Evolutionary conservation across 1,140 invertebrate species (phyloP), one percentile per base, ranked within the genome.

Genomic region (Neomicropteryx cornuta): DNA sequence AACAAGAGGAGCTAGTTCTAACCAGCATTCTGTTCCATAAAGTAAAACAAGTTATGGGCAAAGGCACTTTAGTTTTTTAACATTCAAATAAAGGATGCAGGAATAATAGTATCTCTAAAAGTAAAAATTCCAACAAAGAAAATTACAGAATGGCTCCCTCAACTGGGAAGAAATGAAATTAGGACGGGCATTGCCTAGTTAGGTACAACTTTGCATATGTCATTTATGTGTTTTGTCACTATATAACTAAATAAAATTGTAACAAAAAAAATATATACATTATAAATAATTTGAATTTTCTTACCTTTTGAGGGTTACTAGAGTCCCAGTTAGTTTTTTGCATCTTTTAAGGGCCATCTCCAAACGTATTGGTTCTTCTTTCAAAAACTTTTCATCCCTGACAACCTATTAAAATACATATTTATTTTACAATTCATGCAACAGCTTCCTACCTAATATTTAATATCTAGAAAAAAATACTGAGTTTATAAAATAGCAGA

Each of bases 251-350:
- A 36, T 36, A 33, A 35, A 29, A 38, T 11, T 39, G 14, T 36
- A 24, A 27, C 13, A 13, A 27, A 41, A 13, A 14, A 27, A 45
- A 37, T n/a, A 39, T 41, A 30, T 31, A 43, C 34, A 17, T 4
- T 33, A 39, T 18, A 32, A 31, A 18, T 39, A 18, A 43, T 24
- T 45, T 27, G 17, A 31, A 10, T 44, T 43, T 17, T 43, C 44
- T 45, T 76, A 96, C 93, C 92, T 83, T 77, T 97, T 97, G 16
- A 98, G 68, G 32, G 92, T 97, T 29, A 96, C 92, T 44, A 98
- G 71, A 24, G 92, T 97, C 41, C 91, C 90, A 5, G 93, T 97
- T 10, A 98, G 66, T 58, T 97, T 96, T 68, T 97, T 97, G 70
- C 93, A 97, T 40, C 91, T 75, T 49, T 86, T 78, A 35, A 97